Evolutionary conservation across 2,113 vertebrate genomes (phyloP), one percentile per base, ranked within the genome.

Genomic region (Chlorodrepanis virens): DNA sequence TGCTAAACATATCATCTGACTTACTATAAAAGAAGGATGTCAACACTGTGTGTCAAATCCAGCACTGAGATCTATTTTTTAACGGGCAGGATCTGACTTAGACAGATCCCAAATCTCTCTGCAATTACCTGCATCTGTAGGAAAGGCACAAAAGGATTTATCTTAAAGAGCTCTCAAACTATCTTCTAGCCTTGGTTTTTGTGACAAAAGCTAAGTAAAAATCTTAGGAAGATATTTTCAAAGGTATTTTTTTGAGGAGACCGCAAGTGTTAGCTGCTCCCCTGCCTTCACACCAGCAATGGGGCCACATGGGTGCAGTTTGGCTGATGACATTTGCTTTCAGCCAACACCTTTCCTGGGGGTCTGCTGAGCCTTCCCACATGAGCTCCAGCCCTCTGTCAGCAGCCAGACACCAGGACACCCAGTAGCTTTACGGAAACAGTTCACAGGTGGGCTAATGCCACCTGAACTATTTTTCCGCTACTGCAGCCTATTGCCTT

Each of bases 1-100:
- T 96, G 95, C 93, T 97, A 94, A 94, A 94, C 91, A 45, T 84
- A 94, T 94, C 94, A 91, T 91, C 86, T 94, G 77, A 94, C 91
- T 94, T 91, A 60, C 76, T 68, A 45, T 6, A 84, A 95, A 94
- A 91, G 94, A 94, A 92, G 95, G 86, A 94, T 97, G 91, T 94
- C 96, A 96, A 95, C 91, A 94, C 89, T 89, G 74, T 77, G 61
- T 47, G 86, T 96, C 94, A 97, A 91, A 64, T 96, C 75, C 96
- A 97, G 88, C 63, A 86, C 91, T 68, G 77, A 97, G 63, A 91
- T 89, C 57, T 96, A 97, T 94, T 96, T 97, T 92, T 96, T 96
- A 90, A 98, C 93, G 86, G 97, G 95, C 59, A 97, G 91, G 70
- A 97, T 94, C 92, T 96, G 89, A 95, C 94, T 96, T 89, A 96